Conservation (phyloP, 2,888 invertebrate genomes). For the Phyto melanocephala region DNA sequence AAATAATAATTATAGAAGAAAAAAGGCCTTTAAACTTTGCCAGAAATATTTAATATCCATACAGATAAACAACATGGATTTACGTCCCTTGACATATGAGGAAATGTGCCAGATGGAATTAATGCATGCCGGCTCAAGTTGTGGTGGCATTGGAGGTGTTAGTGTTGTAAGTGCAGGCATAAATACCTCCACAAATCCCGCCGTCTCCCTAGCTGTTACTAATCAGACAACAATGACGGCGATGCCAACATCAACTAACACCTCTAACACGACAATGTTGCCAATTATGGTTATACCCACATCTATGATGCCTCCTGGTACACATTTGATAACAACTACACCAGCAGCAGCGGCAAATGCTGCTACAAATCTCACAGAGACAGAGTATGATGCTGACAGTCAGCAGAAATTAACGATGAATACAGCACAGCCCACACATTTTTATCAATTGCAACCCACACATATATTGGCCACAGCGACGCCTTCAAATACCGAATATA, state of each 20-base stretch:
- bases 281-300: slow-evolving; percentile 78
- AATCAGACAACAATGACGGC: slow-evolving; percentile 51
- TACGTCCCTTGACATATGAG: slow-evolving; percentile 77
- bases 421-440: slow-evolving; percentile 66
- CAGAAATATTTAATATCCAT: neutral
- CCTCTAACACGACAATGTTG: slow-evolving; percentile 72
- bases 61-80: slow-evolving; percentile 71
- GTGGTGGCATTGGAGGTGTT: slow-evolving; percentile 8
- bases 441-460: slow-evolving; percentile 76
- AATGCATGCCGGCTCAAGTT: slow-evolving; percentile 69
- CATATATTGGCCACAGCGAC: slow-evolving; percentile 71
- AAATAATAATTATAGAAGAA: neutral
- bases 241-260: slow-evolving; percentile 28
- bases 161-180: slow-evolving; percentile 23
- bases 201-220: slow-evolving; percentile 5
- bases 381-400: slow-evolving; percentile 42
- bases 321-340: slow-evolving; percentile 61
- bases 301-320: slow-evolving; percentile 71
- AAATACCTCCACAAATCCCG: slow-evolving; percentile 42
- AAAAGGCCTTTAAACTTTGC: neutral
- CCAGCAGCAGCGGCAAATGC: slow-evolving; percentile 50
- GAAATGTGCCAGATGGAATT: slow-evolving; percentile 78
- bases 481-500: slow-evolving; percentile 62
- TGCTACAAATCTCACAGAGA: slow-evolving; percentile 45
- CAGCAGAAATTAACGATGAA: slow-evolving; percentile 50